Base-by-base conservation (phyloP, 2,113 vertebrate species). In the Ageneiosus marmoratus region DNA sequence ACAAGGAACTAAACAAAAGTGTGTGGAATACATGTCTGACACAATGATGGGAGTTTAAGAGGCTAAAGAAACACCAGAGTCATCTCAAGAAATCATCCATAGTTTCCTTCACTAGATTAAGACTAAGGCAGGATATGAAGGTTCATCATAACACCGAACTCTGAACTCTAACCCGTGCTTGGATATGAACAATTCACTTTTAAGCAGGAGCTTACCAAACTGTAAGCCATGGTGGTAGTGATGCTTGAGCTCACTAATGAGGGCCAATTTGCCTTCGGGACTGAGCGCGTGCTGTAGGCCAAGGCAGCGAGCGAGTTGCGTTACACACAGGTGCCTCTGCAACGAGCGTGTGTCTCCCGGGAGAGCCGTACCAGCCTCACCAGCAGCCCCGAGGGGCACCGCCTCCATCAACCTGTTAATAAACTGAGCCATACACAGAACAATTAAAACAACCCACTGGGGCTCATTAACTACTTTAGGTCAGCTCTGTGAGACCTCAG, bases 301-400 rank as follows among this genome's bases (percentile, higher is more conserved):
- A 0, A 99, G 95, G 11, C 96, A 90, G 5, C 98, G 94, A 0
- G 93, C 93, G 88, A 99, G 94, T 92, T 99, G 97, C 51, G 96
- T 93, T 78, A 97, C 94, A 50, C 97, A 98, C 89, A 99, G 46
- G 86, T 99, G 98, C n/a, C 96, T 96, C 88, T 99, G 98, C 60
- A 99, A 91, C 1, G 94, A 95, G 84, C 95, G 96, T 84, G 95
- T 96, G 79, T 97, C 97, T 0, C 90, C 94, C 0, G 98, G 98
- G n/a, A 98, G 90, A 0, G 95, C 92, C 0, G 94, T 86, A 0
- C 92, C 93, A 0, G 93, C 93, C 77, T 95, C 96, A 0, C 91
- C 91, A 4, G 86, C 88, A 67, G 91, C 90, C 0, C 90, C 90
- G 76, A 97, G 92, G 0, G 96, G 96, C 73, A 97, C 95, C 0